Evolutionary conservation across 53 echinoderm and acorn worm genomes (phyloP).

Genomic region (Zoroaster sp.): DNA sequence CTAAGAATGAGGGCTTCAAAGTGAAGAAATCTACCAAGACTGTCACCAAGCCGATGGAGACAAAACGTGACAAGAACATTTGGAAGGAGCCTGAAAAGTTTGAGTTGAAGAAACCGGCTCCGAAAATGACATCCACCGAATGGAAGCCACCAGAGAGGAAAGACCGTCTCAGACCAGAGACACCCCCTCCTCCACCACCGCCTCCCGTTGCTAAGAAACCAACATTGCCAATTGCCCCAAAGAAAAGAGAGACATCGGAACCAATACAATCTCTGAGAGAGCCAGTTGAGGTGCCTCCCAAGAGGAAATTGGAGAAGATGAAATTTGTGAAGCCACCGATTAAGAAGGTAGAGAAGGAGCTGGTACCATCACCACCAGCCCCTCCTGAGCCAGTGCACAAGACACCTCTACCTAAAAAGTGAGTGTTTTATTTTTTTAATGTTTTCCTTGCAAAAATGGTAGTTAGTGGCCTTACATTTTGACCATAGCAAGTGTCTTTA

Average conservation of each 20-base stretch:
- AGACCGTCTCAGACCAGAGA: constrained; percentile 65
- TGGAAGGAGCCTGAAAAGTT: constrained; percentile 84
- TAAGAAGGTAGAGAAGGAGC: constrained; percentile 39
- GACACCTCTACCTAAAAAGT: constrained; percentile 32
- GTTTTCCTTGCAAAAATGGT: not conserved
- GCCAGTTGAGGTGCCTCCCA: constrained; percentile 39
- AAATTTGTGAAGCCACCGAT: constrained; percentile 32
- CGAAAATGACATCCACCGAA: constrained; percentile 52
- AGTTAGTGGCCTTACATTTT: no score
- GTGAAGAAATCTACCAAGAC: constrained; percentile 79
- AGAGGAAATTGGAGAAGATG: constrained; percentile 21
- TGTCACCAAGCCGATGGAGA: constrained; percentile 59
- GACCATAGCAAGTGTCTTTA: not conserved
- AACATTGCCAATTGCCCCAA: constrained; percentile 61
- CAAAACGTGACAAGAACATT: not conserved
- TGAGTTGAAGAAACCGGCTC: constrained; percentile 64
- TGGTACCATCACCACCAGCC: not conserved
- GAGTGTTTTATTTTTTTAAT: not conserved
- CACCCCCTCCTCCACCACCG: constrained; percentile 66
- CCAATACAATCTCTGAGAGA: constrained; percentile 45
- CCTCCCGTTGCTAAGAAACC: constrained; percentile 60
- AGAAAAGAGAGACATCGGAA: constrained; percentile 50
- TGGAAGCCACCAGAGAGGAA: constrained; percentile 74
- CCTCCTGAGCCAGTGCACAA: constrained; percentile 7
- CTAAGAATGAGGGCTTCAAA: constrained; percentile 76